Conservation (phyloP, 2,888 invertebrate species). For the Hemithea aestivaria region DNA sequence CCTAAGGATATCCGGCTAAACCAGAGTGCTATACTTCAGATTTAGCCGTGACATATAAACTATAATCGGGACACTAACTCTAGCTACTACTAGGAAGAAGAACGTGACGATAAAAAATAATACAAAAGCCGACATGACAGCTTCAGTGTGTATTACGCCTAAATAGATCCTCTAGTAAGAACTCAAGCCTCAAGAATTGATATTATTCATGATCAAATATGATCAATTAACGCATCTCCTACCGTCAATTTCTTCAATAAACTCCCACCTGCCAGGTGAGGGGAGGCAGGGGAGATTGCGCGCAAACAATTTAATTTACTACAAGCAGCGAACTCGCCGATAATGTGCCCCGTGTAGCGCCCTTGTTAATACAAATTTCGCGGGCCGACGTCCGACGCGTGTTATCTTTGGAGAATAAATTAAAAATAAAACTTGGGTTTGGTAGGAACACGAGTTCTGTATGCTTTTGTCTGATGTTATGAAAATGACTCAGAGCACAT, state of each 20-base stretch:
- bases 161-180: no score
- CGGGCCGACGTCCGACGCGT: conserved; percentile 40
- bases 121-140: no score
- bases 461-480: background rate
- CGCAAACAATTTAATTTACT: conserved; percentile 70
- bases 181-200: no score
- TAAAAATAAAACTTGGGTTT: conserved; percentile 33
- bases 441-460: conserved; percentile 17
- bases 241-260: conserved; percentile 17
- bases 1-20: no score
- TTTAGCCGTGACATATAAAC: no score
- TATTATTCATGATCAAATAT: no score
- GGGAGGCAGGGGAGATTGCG: conserved; percentile 26
- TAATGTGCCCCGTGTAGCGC: conserved; percentile 56
- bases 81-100: no score
- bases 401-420: conserved; percentile 34
- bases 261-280: conserved; percentile 33
- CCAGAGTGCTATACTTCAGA: no score
- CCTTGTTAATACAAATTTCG: conserved; percentile 60
- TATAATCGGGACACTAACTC: no score
- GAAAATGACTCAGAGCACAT: no score
- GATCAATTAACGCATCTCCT: background rate
- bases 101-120: no score
- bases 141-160: no score
- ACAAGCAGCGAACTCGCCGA: conserved; percentile 52